Base-by-base conservation (phyloP, 2,888 invertebrate genomes). In the Andrena marginata region DNA sequence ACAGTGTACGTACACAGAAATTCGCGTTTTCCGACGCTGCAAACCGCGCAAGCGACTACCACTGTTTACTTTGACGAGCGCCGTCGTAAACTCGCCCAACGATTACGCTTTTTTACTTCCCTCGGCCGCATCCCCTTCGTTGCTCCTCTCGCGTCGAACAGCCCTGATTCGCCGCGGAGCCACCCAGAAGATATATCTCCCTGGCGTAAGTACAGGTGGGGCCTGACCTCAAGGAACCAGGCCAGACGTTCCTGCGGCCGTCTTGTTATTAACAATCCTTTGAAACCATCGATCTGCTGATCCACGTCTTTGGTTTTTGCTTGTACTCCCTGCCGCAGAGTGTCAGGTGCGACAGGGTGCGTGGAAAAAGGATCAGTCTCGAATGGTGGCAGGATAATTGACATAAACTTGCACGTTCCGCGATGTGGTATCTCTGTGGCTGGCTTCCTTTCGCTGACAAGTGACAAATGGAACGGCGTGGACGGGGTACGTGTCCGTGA, bases 61-160 rank as follows among this genome's bases (percentile, higher is more conserved):
- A 70, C 26, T 87, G 90, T 90, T 90, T 90, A 89, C 89, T 88
- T 90, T 90, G 90, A 88, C 87, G 87, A 90, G 89, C 86, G 62
- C 56, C 64, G 86, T 89, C 89, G 88, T 91, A 90, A 91, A 90
- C 77, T 88, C 82, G 62, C 42, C 68, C 73, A 49, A 80, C 85
- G 85, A 89, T 89, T 88, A 85, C 56, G 65, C 49, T 73, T 72
- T 77, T 83, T 72, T 77, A 48, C 56, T 68, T 56, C 68, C 42
- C 56, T 20, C 10, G 16, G 7, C 48, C 7, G 5, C 54, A 23
- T 16, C 26, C 26, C 20, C 67, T 20, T 63, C 56, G 13, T 68
- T 29, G 65, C 48, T 65, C n/a, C 51, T 54, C 8, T 13, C 23
- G n/a, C 10, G 20, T 48, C 23, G 16, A 16, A n/a, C 13, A 16